Base-by-base conservation (phyloP, 2,888 invertebrate genomes). In the Lamproptera curius region DNA sequence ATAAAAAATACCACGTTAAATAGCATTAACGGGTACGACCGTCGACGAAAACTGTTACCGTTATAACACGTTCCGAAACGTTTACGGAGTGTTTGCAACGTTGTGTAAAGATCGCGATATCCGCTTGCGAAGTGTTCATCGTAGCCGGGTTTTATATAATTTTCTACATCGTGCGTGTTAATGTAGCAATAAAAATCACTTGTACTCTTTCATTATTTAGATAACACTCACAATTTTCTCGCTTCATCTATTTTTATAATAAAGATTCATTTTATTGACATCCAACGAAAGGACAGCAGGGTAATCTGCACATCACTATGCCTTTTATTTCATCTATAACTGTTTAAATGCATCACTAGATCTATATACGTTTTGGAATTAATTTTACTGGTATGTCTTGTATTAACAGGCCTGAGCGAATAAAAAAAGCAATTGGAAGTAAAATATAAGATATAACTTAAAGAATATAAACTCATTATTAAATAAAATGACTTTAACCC, bases 291-390 rank as follows among this genome's bases (percentile, higher is more conserved):
- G 47, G 47, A 47, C 37, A 23, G 47, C 47, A 47, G 47, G 47
- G 47, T 47, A 42, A 47, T 42, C 47, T 47, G 47, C 42, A 42
- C 42, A 42, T 47, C 15, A 36, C 42, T 36, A 23, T 14, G 31
- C 42, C 16, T 34, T 34, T 10, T 13, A 34, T n/a, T 37, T 17
- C 2, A 33, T 38, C 14, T 2, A n/a, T n/a, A 2, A n/a, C 16
- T 2, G 16, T 41, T 20, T 11, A 16, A 16, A 41, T 5, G 16
- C 17, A 34, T 38, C 17, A 45, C 72, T 75, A 96, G 69, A 96
- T 95, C 47, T n/a, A n/a, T n/a, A n/a, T n/a, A n/a, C n/a, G n/a
- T n/a, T n/a, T n/a, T n/a, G n/a, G n/a, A n/a, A n/a, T n/a, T n/a
- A n/a, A n/a, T n/a, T n/a, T n/a, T n/a, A n/a, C n/a, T n/a, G n/a